These are phyloP conservation scores for Ceriagrion tenellum DNA, from an alignment of 2,888 invertebrate species.

Conservation along the genomic window DNA sequence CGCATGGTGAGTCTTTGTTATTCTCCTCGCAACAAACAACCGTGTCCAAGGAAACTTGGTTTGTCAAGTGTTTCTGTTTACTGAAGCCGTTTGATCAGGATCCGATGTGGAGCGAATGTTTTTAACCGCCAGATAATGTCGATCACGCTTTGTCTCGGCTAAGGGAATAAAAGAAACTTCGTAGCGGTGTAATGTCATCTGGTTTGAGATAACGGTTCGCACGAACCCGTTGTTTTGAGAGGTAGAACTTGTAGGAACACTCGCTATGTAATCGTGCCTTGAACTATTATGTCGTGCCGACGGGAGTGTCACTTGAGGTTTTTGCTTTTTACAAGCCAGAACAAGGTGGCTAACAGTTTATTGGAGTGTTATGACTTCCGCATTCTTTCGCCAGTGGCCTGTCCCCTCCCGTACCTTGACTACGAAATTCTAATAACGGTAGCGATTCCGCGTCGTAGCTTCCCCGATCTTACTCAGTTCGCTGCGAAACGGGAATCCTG, in stretches of 20 bases:
- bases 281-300: neutral
- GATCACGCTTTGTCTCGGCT: neutral
- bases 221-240: neutral
- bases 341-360: neutral
- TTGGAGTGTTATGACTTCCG: constrained; percentile 49
- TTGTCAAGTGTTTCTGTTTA: neutral
- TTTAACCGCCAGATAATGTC: neutral
- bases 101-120: neutral
- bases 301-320: neutral
- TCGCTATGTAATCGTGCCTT: neutral
- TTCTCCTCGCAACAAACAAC: neutral
- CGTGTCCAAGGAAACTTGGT: neutral
- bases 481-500: neutral
- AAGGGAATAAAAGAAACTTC: neutral
- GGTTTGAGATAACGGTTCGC: constrained; percentile 16
- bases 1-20: constrained; percentile 23
- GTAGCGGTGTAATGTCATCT: neutral
- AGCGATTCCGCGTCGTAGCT: constrained; percentile 20
- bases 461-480: neutral
- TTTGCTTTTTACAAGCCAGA: neutral
- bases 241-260: neutral
- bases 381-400: constrained; percentile 56
- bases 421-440: constrained; percentile 62
- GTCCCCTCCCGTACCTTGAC: constrained; percentile 54
- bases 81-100: neutral